Conservation (phyloP, 1,140 invertebrate genomes). For the Drosophila tsacasi region DNA sequence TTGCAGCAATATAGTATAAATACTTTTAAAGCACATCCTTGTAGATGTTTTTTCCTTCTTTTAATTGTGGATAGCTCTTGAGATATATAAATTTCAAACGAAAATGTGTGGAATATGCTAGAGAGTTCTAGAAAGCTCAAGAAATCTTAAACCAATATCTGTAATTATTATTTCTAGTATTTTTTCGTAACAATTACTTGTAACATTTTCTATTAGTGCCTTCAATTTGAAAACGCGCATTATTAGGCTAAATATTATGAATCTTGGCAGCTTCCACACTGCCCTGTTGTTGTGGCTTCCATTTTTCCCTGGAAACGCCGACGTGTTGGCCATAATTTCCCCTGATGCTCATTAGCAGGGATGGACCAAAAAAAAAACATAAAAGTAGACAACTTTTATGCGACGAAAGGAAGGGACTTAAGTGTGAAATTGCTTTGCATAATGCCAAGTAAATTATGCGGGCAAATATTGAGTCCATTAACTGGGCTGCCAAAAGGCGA, state of each 20-base stretch:
- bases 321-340: conserved; percentile 68
- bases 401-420: conserved; percentile 50
- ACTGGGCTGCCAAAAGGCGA: conserved; percentile 15
- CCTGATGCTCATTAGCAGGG: conserved; percentile 67
- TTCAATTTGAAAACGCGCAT: conserved; percentile 23
- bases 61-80: not conserved
- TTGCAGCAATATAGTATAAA: not conserved
- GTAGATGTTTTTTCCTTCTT: not conserved
- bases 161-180: not conserved
- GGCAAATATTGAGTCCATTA: conserved; percentile 62
- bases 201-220: conserved; percentile 3
- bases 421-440: conserved; percentile 75
- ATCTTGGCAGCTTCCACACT: conserved; percentile 54
- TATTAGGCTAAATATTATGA: conserved; percentile 68
- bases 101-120: no score
- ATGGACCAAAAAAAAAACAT: conserved; percentile 12
- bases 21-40: not conserved
- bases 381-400: conserved; percentile 60
- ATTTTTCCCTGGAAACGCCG: conserved; percentile 2
- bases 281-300: conserved; percentile 10
- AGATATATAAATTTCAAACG: not conserved
- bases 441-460: conserved; percentile 76
- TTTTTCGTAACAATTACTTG: not conserved
- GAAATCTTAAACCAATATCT: not conserved
- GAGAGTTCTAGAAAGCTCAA: not conserved